Conservation (phyloP, 2,797 vertebrate genomes). For the Pseudomugil tenellus region DNA sequence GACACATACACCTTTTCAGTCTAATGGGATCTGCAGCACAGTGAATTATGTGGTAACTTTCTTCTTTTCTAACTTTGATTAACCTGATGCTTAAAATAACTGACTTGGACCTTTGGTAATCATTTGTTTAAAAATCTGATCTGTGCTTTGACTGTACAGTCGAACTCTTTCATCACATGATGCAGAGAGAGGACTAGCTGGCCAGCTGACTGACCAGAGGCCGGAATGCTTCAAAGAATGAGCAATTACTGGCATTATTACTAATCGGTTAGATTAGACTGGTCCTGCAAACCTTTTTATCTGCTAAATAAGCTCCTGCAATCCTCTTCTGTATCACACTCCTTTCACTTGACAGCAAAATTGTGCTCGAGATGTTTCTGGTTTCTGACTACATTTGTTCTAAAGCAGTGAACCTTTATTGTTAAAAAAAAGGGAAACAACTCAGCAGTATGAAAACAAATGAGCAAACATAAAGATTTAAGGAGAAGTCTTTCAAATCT, state of each 20-base stretch:
- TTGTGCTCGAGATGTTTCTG: conserved; percentile 30
- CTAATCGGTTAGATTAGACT: conserved; percentile 60
- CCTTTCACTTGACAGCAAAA: conserved; percentile 17
- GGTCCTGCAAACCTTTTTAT: conserved; percentile 45
- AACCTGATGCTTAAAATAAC: background rate
- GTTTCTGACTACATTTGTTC: background rate
- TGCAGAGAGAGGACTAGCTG: conserved; percentile 36
- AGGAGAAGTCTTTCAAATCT: background rate
- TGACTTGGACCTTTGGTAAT: conserved; percentile 8
- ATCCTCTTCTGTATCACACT: conserved; percentile 28
- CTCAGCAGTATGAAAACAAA: too few relatives aligned
- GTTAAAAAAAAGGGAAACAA: background rate
- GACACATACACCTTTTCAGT: too few relatives aligned
- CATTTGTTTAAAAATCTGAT: conserved; percentile 18
- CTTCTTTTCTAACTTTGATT: background rate
- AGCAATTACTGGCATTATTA: conserved; percentile 72
- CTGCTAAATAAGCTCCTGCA: conserved; percentile 53
- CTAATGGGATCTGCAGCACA: background rate
- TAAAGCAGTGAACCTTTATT: background rate
- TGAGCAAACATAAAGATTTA: too few relatives aligned
- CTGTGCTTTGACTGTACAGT: conserved; percentile 32
- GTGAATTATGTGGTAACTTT: background rate
- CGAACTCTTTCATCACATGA: conserved; percentile 60
- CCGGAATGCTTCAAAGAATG: conserved; percentile 68
- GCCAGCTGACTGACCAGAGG: conserved; percentile 28